These are phyloP conservation scores for Callorhinus ursinus DNA, from an alignment of 2,113 vertebrate species.

Conservation along the genomic window DNA sequence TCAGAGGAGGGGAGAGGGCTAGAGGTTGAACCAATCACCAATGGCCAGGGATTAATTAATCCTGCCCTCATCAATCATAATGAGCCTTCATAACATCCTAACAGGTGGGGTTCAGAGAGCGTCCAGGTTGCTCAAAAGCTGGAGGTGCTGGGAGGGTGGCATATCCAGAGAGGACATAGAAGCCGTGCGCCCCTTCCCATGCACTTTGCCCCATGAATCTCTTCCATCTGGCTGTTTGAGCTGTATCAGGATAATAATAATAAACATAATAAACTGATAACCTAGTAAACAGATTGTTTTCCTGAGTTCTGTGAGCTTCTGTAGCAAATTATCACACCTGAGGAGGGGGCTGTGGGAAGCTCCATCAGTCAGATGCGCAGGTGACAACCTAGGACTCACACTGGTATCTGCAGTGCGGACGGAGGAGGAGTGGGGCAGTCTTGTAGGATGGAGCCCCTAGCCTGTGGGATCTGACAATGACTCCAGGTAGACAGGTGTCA, in stretches of 20 bases:
- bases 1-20: background rate
- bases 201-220: background rate
- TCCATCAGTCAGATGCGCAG: background rate
- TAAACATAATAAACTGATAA: background rate
- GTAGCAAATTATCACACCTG: background rate
- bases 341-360: background rate
- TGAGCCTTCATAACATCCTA: background rate
- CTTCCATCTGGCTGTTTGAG: background rate
- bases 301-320: background rate
- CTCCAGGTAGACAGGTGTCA: background rate
- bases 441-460: background rate
- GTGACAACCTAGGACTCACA: background rate
- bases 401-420: background rate
- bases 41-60: background rate
- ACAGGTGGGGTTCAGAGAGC: background rate
- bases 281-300: background rate
- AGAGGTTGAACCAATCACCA: background rate
- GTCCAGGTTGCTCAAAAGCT: background rate
- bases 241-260: background rate
- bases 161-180: accelerated
- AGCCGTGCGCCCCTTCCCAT: background rate
- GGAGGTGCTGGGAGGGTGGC: background rate
- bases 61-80: background rate
- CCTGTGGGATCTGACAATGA: background rate
- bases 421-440: background rate